Evolutionary conservation across 2,888 invertebrate genomes (phyloP).

Genomic region (Dolomedes plantarius): DNA sequence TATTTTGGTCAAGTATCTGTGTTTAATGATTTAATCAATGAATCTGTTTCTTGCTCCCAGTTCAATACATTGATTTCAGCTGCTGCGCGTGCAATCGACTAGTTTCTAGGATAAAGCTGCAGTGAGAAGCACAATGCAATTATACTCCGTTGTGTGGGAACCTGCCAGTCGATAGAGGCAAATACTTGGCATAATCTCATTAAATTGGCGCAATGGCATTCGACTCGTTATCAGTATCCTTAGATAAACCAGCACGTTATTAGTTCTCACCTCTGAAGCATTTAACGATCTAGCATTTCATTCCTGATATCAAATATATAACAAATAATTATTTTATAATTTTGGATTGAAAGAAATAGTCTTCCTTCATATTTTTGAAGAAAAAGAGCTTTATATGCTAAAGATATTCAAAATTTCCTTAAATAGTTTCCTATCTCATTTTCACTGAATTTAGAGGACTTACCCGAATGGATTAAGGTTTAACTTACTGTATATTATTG

Average conservation of each 20-base stretch:
- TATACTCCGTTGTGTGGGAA: neutral
- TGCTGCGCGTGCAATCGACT: neutral
- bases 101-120: neutral
- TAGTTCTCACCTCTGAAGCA: neutral
- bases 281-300: too few relatives aligned
- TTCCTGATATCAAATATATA: too few relatives aligned
- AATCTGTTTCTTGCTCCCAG: neutral
- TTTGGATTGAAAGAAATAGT: too few relatives aligned
- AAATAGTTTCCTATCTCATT: too few relatives aligned
- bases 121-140: neutral
- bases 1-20: too few relatives aligned
- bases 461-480: too few relatives aligned
- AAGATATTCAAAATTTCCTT: too few relatives aligned
- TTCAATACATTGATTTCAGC: neutral
- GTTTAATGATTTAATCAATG: neutral
- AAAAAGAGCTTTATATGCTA: too few relatives aligned
- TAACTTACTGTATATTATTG: too few relatives aligned
- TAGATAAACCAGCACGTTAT: neutral
- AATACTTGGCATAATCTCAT: neutral
- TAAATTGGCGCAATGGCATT: constrained; percentile 1
- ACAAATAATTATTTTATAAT: too few relatives aligned
- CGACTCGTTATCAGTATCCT: neutral
- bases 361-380: too few relatives aligned
- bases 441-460: too few relatives aligned
- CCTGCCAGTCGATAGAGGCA: neutral